A percentile compares a stretch with the other conserved stretches of the same genome.
Evolutionary conservation across 2,888 invertebrate species (phyloP).

Genomic region (Polietes domitor): DNA sequence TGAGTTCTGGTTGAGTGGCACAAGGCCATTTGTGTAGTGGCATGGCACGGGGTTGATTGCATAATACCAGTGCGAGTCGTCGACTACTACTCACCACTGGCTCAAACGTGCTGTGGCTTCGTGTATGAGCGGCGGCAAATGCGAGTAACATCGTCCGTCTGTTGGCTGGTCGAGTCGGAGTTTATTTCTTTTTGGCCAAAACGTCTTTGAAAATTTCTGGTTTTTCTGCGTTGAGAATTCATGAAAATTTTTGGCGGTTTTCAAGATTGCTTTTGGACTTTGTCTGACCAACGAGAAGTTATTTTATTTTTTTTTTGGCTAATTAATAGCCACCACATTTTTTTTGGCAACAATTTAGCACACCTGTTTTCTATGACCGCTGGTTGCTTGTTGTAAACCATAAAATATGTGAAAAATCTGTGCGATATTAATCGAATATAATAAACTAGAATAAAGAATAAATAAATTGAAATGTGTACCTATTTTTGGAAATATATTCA

Average conservation of each 20-base stretch:
- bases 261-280: slow-evolving; percentile 38
- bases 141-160: background rate
- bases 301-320: background rate
- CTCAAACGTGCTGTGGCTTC: too few species aligned
- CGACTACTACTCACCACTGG: background rate
- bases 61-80: slow-evolving; percentile 33
- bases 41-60: slow-evolving; percentile 62
- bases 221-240: slow-evolving; percentile 31
- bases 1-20: slow-evolving; percentile 64
- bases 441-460: background rate
- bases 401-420: background rate
- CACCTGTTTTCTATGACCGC: slow-evolving; percentile 38
- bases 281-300: background rate
- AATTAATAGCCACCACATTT: slow-evolving; percentile 24
- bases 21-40: slow-evolving; percentile 59
- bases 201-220: slow-evolving; percentile 47
- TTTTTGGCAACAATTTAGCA: slow-evolving; percentile 20
- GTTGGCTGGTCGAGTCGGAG: slow-evolving; percentile 5
- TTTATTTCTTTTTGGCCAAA: slow-evolving; percentile 25
- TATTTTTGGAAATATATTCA: too few species aligned
- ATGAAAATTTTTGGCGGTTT: slow-evolving; percentile 47
- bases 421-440: background rate
- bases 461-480: background rate
- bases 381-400: background rate
- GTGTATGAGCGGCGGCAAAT: too few species aligned